Evolutionary conservation across 1,140 invertebrate species (phyloP).

Genomic region (Trinorchestia longiramus): DNA sequence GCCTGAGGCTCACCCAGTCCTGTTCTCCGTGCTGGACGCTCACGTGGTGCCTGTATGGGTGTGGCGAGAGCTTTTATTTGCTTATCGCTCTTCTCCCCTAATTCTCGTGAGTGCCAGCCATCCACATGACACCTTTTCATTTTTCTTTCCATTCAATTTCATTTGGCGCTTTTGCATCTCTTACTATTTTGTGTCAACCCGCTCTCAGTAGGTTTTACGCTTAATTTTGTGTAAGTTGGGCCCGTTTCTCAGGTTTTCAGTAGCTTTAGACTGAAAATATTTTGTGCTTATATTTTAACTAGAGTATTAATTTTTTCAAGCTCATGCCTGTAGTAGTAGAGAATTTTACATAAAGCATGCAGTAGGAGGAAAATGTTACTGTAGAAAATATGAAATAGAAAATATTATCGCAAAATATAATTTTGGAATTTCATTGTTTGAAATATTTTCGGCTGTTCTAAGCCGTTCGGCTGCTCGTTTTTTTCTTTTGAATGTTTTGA

Average conservation of each 20-base stretch:
- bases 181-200: background rate
- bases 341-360: background rate
- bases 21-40: background rate
- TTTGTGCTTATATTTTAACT: background rate
- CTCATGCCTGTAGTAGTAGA: background rate
- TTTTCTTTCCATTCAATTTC: background rate
- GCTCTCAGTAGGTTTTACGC: background rate
- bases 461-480: background rate
- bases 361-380: too few species aligned
- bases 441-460: background rate
- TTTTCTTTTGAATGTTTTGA: background rate
- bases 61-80: conserved; percentile 34
- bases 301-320: background rate
- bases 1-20: too few species aligned
- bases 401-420: background rate
- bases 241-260: background rate
- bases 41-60: background rate
- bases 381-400: background rate
- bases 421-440: background rate
- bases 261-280: background rate
- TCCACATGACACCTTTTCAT: conserved; percentile 9
- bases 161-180: background rate
- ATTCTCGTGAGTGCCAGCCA: background rate
- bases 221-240: background rate
- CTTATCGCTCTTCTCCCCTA: conserved; percentile 26